Base-by-base conservation (phyloP, 2,113 vertebrate genomes). In the Apteryx owenii region DNA sequence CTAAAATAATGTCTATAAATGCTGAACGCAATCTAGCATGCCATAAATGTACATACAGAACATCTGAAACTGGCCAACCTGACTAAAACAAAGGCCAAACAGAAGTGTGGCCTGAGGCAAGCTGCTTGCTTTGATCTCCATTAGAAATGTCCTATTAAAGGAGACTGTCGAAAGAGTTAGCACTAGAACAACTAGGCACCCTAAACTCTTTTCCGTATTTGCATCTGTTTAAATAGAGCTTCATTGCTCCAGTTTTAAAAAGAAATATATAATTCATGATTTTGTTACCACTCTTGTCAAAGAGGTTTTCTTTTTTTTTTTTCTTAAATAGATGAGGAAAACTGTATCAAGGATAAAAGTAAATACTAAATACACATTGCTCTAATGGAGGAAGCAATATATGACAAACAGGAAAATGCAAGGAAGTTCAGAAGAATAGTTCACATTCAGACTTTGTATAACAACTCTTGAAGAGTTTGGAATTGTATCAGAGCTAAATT, bases 1-100 rank as follows among this genome's bases (percentile, higher is more conserved):
- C 44, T 85, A 80, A 95, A 96, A 82, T 40, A 94, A 82, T 21
- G 28, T 60, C 77, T 25, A 12, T 71, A 93, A 95, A 94, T 70
- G 14, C 58, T 90, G 33, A 48, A 16, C 76, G 56, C n/a, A 69
- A 65, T 79, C 38, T 81, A 69, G 28, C 51, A 16, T 72, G 53
- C 51, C 36, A 10, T 85, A 85, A 92, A 85, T 76, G 48, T 84
- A 81, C 29, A 54, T 14, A 53, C 4, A 38, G 29, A 87, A 84
- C 48, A 36, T 80, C 40, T 88, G 95, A 96, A 82, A 91, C 44
- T 60, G 50, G 21, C 48, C 68, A 89, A 92, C 77, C 7, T 38
- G 19, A 56, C 12, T 81, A 65, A 90, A 96, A 86, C 48, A 80
- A 89, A 91, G 60, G 60, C 42, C 94, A 94, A 75, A 80, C n/a